Percentiles rank a stretch among this genome's conserved stretches.
Evolutionary conservation across 2,113 vertebrate species (phyloP).

Genomic region (Melanerpes aurifrons): DNA sequence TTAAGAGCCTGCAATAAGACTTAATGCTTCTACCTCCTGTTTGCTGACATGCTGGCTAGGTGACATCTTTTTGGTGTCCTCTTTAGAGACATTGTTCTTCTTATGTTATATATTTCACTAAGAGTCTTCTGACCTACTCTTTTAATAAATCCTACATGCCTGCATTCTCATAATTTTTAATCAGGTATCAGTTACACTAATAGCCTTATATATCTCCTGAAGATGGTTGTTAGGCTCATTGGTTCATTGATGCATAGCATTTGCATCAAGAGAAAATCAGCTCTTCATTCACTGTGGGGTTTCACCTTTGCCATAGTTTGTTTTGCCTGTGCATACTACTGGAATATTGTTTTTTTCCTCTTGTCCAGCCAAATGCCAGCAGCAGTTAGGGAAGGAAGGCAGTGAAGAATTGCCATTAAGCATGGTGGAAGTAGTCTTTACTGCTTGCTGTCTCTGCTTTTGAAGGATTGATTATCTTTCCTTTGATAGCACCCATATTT

Average conservation of each 20-base stretch:
- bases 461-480: constrained; percentile 53
- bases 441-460: constrained; percentile 35
- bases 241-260: constrained; percentile 15
- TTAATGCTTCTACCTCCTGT: neutral
- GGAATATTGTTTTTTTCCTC: neutral
- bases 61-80: neutral
- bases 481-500: constrained; percentile 51
- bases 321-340: neutral
- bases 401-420: constrained; percentile 63
- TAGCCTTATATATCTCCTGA: constrained; percentile 31
- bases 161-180: neutral
- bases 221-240: constrained; percentile 10
- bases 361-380: neutral
- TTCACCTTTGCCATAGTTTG: neutral
- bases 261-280: constrained; percentile 42
- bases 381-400: constrained; percentile 5
- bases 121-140: neutral
- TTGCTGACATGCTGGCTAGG: neutral
- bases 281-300: neutral
- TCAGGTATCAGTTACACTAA: constrained; percentile 27
- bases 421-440: constrained; percentile 37
- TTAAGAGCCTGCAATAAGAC: neutral
- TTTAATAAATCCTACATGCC: constrained; percentile 10
- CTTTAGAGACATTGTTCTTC: neutral
- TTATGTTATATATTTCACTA: constrained; percentile 20